Percentiles rank a stretch among this genome's conserved stretches.
Evolutionary conservation across 1,140 invertebrate species (phyloP).

Genomic region (Ectropis grisescens): DNA sequence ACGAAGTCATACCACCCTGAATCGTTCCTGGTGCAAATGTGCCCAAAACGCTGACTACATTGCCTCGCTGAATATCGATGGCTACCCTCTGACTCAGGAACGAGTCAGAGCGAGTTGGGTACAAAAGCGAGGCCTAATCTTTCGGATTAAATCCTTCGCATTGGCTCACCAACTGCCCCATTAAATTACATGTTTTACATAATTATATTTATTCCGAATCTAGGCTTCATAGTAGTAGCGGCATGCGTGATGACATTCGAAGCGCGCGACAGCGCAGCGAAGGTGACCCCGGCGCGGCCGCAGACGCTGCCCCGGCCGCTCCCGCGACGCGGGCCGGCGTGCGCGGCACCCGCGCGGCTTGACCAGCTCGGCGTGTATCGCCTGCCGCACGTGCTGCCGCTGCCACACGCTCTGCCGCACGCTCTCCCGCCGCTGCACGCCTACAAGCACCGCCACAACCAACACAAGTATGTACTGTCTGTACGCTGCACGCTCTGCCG

Average conservation of each 20-base stretch:
- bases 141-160: too few species aligned
- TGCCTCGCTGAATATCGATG: too few species aligned
- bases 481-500: too few species aligned
- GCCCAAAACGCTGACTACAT: too few species aligned
- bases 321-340: slow-evolving; percentile 40
- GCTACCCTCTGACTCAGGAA: too few species aligned
- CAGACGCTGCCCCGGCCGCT: slow-evolving; percentile 72
- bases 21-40: too few species aligned
- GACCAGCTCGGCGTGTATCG: slow-evolving; percentile 75
- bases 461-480: slow-evolving; percentile 75
- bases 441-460: slow-evolving; percentile 58
- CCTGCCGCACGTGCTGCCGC: slow-evolving; percentile 67
- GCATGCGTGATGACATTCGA: slow-evolving; percentile 97
- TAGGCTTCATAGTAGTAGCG: slow-evolving; percentile 92
- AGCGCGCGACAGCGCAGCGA: slow-evolving; percentile 87
- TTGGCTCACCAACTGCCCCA: too few species aligned
- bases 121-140: too few species aligned
- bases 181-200: too few species aligned
- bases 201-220: too few species aligned
- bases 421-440: slow-evolving; percentile 53
- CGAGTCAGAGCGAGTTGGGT: too few species aligned
- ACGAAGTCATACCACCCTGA: too few species aligned
- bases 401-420: slow-evolving; percentile 60
- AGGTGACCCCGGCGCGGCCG: slow-evolving; percentile 85
- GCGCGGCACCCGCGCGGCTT: slow-evolving; percentile 51